Evolutionary conservation across 2,888 invertebrate genomes (phyloP).

Genomic region (Melanophora roralis): DNA sequence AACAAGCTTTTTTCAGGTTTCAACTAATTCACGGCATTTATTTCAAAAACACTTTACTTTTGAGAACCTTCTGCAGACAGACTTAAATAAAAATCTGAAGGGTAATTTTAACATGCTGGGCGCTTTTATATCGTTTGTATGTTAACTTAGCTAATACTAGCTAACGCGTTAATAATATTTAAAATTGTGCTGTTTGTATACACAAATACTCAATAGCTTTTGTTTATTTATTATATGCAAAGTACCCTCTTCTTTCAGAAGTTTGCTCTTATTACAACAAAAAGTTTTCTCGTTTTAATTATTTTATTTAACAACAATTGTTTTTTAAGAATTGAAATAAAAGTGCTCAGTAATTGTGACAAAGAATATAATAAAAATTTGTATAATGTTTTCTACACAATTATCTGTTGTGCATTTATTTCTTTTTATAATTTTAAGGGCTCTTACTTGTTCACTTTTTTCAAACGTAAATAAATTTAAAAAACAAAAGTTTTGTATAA

Average conservation of each 20-base stretch:
- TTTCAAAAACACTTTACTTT: too few relatives aligned
- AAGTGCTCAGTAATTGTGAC: too few relatives aligned
- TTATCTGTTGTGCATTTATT: conserved; percentile 2
- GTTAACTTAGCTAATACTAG: not conserved
- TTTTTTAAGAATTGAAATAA: conserved; percentile 18
- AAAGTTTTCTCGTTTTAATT: conserved; percentile 46
- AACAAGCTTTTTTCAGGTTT: too few relatives aligned
- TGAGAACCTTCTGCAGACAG: too few relatives aligned
- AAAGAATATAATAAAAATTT: too few relatives aligned
- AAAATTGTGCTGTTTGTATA: not conserved
- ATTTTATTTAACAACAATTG: conserved; percentile 48
- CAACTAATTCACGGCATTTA: too few relatives aligned
- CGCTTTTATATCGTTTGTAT: too few relatives aligned
- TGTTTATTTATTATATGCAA: conserved; percentile 47
- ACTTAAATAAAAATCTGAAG: too few relatives aligned
- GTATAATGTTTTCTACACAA: not conserved
- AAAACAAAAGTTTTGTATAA: too few relatives aligned
- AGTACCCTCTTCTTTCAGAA: conserved; percentile 49
- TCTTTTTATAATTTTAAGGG: not conserved
- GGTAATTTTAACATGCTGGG: too few relatives aligned
- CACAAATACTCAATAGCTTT: conserved; percentile 54
- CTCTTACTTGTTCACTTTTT: too few relatives aligned
- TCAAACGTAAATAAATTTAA: too few relatives aligned
- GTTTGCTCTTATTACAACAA: conserved; percentile 39
- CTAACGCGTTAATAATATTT: not conserved